Percentiles rank a stretch among this genome's conserved stretches.
phyloP scores from a whole-genome alignment of 2,888 invertebrate species.

The Acanthoscelides obtectus region DNA sequence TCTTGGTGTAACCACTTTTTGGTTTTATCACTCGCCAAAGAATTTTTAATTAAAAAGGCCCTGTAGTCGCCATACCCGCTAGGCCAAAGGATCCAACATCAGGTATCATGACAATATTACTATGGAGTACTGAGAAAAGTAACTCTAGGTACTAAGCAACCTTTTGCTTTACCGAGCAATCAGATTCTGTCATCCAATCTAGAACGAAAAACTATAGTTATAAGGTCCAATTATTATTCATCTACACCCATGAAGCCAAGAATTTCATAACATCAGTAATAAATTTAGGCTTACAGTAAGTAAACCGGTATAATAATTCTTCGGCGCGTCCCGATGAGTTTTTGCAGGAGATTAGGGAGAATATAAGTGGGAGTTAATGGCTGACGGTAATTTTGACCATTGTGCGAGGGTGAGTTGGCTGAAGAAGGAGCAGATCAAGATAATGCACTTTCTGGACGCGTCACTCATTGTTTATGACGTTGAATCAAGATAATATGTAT shows the following conservation, averaged over 20 bases:
- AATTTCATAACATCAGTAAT: not conserved
- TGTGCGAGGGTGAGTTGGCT: not conserved
- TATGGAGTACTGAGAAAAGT: too few species aligned
- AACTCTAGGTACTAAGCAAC: too few species aligned
- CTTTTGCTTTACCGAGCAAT: too few species aligned
- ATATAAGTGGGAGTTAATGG: not conserved
- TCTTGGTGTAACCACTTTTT: too few species aligned
- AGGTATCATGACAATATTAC: too few species aligned
- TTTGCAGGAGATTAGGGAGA: not conserved
- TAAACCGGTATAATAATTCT: not conserved
- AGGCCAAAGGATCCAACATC: too few species aligned
- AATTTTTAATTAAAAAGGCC: too few species aligned
- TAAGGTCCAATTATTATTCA: too few species aligned
- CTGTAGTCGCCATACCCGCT: too few species aligned
- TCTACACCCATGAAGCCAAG: not conserved
- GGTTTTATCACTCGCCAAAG: too few species aligned
- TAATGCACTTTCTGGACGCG: not conserved
- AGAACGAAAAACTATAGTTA: too few species aligned
- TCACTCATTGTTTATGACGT: not conserved
- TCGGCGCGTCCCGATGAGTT: not conserved
- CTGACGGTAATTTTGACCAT: not conserved
- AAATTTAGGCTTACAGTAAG: not conserved
- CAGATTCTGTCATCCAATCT: too few species aligned
- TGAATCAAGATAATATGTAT: not conserved
- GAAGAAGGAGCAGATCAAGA: not conserved